phyloP scores from a whole-genome alignment of 1,140 invertebrate genomes.

The Drosophila pallidifrons region DNA sequence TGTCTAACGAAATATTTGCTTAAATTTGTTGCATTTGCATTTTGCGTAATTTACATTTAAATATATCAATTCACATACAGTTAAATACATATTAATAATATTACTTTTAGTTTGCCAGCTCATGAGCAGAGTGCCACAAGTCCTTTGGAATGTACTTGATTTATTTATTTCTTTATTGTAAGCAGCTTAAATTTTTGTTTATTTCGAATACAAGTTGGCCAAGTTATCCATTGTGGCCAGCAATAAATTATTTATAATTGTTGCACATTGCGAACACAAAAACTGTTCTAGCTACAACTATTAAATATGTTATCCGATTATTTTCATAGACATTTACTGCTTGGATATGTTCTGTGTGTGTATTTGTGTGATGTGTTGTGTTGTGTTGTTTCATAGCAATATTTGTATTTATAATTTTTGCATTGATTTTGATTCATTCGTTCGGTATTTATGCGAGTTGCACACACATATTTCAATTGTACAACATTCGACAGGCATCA shows the following conservation, averaged over 20 bases:
- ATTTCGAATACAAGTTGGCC: slow-evolving; percentile 2
- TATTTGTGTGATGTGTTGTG: slow-evolving; percentile 4
- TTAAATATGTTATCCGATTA: slow-evolving; percentile 32
- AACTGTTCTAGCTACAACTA: slow-evolving; percentile 48
- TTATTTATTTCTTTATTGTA: slow-evolving; percentile 11
- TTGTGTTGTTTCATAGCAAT: not conserved
- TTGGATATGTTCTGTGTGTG: slow-evolving; percentile 56
- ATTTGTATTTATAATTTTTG: slow-evolving; percentile 14
- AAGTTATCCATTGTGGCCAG: not conserved
- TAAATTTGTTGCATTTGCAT: not conserved
- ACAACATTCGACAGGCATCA: slow-evolving; percentile 38
- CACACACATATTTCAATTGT: slow-evolving; percentile 31
- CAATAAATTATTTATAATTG: slow-evolving; percentile 59
- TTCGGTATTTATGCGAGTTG: slow-evolving; percentile 25
- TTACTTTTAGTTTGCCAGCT: slow-evolving; percentile 31
- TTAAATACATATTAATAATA: slow-evolving; percentile 51
- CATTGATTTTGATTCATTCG: slow-evolving; percentile 13
- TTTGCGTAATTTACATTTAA: slow-evolving; percentile 64
- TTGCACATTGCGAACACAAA: slow-evolving; percentile 45
- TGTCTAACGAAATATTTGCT: slow-evolving; percentile 42
- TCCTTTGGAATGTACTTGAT: slow-evolving; percentile 16
- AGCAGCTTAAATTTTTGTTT: slow-evolving; percentile 48
- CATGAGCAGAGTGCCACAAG: slow-evolving; percentile 4
- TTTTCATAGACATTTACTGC: slow-evolving; percentile 52
- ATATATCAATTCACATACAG: slow-evolving; percentile 68